A percentile compares a stretch with the other conserved stretches of the same genome.
These are phyloP conservation scores for Chaetodon trifasciatus DNA, from an alignment of 2,797 vertebrate species.

Conservation along the genomic window DNA sequence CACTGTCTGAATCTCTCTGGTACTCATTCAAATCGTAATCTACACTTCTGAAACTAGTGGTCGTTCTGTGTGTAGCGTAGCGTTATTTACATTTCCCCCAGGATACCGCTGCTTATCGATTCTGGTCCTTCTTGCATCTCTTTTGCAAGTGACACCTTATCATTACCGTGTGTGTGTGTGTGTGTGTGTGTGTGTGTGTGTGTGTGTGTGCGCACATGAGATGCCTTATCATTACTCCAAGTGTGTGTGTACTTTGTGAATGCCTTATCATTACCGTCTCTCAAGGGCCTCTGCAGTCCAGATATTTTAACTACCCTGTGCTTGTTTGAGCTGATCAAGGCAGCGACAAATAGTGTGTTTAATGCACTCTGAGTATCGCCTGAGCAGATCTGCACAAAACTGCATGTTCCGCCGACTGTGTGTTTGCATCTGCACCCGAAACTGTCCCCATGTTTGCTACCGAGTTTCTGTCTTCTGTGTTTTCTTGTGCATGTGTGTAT, in stretches of 20 bases:
- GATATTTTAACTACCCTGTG: conserved; percentile 65
- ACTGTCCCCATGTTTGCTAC: background rate
- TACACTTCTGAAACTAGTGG: conserved; percentile 49
- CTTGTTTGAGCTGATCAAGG: conserved; percentile 47
- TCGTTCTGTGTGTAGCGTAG: conserved; percentile 35
- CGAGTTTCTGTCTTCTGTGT: background rate
- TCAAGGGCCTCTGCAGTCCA: conserved; percentile 58
- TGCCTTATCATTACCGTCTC: conserved; percentile 65
- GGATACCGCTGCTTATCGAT: conserved; percentile 60
- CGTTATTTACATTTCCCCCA: conserved; percentile 63
- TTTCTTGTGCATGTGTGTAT: conserved; percentile 4
- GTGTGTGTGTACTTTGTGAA: conserved; percentile 27
- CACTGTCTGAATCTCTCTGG: conserved; percentile 31
- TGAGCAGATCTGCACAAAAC: conserved; percentile 6
- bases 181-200: conserved; percentile 24
- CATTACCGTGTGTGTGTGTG: conserved; percentile 38
- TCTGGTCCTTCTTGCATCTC: conserved; percentile 52
- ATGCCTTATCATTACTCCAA: conserved; percentile 54
- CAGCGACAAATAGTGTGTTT: conserved; percentile 19
- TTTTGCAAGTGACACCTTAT: conserved; percentile 49
- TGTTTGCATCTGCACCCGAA: background rate
- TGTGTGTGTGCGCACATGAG: conserved; percentile 16
- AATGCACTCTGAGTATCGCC: conserved; percentile 4
- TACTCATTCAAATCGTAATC: conserved; percentile 58
- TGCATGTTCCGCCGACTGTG: background rate